Percentiles rank a stretch among this genome's conserved stretches.
Evolutionary conservation across 2,888 invertebrate species (phyloP).

Genomic region (Melanostoma mellinum): DNA sequence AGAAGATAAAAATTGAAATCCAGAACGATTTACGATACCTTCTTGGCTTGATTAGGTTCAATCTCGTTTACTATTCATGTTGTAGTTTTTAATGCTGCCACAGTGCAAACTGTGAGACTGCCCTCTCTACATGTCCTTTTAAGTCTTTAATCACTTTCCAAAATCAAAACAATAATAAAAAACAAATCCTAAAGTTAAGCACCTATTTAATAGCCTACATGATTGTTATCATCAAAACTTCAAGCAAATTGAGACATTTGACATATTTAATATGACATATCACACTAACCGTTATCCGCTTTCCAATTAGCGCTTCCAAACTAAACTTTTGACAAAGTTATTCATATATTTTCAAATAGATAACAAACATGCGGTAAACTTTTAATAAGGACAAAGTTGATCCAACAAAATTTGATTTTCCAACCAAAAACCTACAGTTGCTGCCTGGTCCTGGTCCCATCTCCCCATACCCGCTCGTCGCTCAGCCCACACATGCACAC

Average conservation of each 20-base stretch:
- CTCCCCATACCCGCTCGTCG: background rate
- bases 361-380: constrained; percentile 38
- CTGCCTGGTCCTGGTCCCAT: background rate
- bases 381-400: constrained; percentile 57
- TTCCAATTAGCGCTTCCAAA: constrained; percentile 32
- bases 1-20: too few species aligned
- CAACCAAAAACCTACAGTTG: constrained; percentile 9
- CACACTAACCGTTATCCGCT: constrained; percentile 12
- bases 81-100: too few species aligned
- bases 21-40: too few species aligned
- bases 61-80: too few species aligned
- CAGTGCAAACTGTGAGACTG: too few species aligned
- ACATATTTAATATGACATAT: constrained; percentile 9
- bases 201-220: too few species aligned
- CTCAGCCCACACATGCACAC: background rate
- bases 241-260: constrained; percentile 4
- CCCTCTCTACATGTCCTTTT: too few species aligned
- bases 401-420: constrained; percentile 20
- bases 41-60: too few species aligned
- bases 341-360: background rate
- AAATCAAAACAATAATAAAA: too few species aligned
- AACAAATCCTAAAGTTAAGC: too few species aligned
- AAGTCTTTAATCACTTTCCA: too few species aligned
- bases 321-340: constrained; percentile 25
- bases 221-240: background rate